Percentiles rank a stretch among this genome's conserved stretches.
These are phyloP conservation scores for Scaptomyza parva DNA, from an alignment of 2,888 invertebrate genomes.

Conservation along the genomic window DNA sequence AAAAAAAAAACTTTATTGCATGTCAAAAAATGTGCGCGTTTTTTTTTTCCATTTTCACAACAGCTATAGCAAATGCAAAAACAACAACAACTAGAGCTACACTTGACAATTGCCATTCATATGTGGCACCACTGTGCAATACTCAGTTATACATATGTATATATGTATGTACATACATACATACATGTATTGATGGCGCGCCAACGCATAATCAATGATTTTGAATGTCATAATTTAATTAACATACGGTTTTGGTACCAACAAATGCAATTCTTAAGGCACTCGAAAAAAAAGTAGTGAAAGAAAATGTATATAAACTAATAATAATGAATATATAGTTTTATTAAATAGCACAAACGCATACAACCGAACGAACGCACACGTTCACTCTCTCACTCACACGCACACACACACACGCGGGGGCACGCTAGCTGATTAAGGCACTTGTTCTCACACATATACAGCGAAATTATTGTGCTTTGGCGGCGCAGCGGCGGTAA, in stretches of 20 bases:
- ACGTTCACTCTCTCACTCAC: slow-evolving; percentile 27
- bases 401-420: slow-evolving; percentile 26
- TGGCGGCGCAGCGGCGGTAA: slow-evolving; percentile 44
- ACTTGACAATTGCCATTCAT: slow-evolving; percentile 4
- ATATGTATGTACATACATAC: not conserved
- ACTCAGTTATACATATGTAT: not conserved
- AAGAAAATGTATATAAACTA: slow-evolving; percentile 14
- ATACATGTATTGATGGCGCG: slow-evolving; percentile 33
- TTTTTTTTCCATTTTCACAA: not conserved
- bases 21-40: not conserved
- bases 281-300: slow-evolving; percentile 14
- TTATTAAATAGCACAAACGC: slow-evolving; percentile 41
- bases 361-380: slow-evolving; percentile 45
- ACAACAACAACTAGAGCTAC: too few relatives aligned
- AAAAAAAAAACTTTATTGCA: not conserved
- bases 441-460: slow-evolving; percentile 55
- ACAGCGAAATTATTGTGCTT: slow-evolving; percentile 14
- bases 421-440: slow-evolving; percentile 53
- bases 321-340: slow-evolving; percentile 21
- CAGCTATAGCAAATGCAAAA: not conserved
- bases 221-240: slow-evolving; percentile 23
- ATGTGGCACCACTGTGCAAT: slow-evolving; percentile 41
- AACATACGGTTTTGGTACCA: too few relatives aligned
- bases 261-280: slow-evolving; percentile 4
- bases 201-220: slow-evolving; percentile 38